Evolutionary conservation across 92 coral and sea anemone species (phyloP), one percentile per base, ranked within the genome.

Genomic region (Palythoa caribaeorum): DNA sequence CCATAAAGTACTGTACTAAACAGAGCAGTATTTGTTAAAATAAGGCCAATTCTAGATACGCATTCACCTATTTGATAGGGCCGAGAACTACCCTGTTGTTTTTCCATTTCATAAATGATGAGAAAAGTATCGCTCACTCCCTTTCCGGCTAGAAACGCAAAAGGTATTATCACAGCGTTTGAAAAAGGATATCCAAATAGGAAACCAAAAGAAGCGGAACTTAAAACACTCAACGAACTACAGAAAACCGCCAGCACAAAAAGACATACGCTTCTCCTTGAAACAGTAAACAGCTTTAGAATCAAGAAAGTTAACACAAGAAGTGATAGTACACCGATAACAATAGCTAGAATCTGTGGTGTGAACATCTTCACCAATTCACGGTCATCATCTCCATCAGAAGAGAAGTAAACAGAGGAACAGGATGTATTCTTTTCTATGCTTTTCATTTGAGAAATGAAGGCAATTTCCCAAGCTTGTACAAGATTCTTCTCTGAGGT

Each of bases 401-500:
- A 71, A 8, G 70, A 63, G 78, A 85, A 83, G 53, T 71, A 87
- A 21, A 89, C 51, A 71, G 78, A 78, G 35, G 87, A 83, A 77
- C 90, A 92, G 11, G 87, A 60, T 80, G 86, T 70, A 50, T 92
- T 59, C 52, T 77, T 50, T 21, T 77, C 78, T 62, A 81, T 66
- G 21, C 73, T 38, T 59, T 90, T 78, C 90, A 92, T 68, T 76
- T 48, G 84, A 60, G 77, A 50, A 80, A 83, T 71, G 73, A 92
- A 89, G 17, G 48, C 76, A 37, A 77, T 83, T 87, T 92, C 94
- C 94, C 94, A 92, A 8, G 38, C 54, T 9, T 37, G 80, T 19
- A 89, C 73, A 39, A 38, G 53, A 13, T 16, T 71, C 38, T 38
- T 20, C 3, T 65, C 84, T 36, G 90, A 53, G 21, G 37, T 73